Evolutionary conservation across 2,888 invertebrate species (phyloP).

Genomic region (Leptopterna dolabrata): DNA sequence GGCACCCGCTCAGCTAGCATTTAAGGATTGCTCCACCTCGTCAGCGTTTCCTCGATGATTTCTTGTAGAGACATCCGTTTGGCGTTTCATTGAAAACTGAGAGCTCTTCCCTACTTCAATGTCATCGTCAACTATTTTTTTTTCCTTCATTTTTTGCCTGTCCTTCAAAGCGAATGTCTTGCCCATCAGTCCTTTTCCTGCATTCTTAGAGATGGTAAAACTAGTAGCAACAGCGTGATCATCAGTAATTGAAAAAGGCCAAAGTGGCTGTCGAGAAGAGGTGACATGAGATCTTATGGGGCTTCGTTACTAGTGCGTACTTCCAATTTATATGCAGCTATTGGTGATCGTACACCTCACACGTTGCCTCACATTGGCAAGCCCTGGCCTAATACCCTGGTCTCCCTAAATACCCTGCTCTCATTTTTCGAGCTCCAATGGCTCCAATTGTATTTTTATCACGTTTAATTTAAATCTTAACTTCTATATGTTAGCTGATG

Average conservation of each 20-base stretch:
- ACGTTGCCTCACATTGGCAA: too few relatives aligned
- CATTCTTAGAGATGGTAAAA: not conserved
- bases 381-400: too few relatives aligned
- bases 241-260: not conserved
- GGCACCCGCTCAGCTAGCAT: not conserved
- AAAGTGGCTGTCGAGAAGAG: not conserved
- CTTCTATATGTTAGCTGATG: too few relatives aligned
- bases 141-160: too few relatives aligned
- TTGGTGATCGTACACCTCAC: too few relatives aligned
- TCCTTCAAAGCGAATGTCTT: not conserved
- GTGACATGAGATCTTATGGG: not conserved
- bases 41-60: slow-evolving; percentile 21
- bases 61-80: slow-evolving; percentile 22
- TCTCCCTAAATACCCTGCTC: too few relatives aligned
- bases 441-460: too few relatives aligned
- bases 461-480: too few relatives aligned
- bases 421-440: too few relatives aligned
- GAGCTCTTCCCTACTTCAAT: not conserved
- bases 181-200: not conserved
- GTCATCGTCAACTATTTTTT: not conserved
- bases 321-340: too few relatives aligned
- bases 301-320: too few relatives aligned
- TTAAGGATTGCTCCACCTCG: not conserved
- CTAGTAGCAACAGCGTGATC: not conserved
- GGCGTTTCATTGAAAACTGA: slow-evolving; percentile 26